Evolutionary conservation across 2,113 vertebrate genomes (phyloP).

Genomic region (Stigmatopora argus): DNA sequence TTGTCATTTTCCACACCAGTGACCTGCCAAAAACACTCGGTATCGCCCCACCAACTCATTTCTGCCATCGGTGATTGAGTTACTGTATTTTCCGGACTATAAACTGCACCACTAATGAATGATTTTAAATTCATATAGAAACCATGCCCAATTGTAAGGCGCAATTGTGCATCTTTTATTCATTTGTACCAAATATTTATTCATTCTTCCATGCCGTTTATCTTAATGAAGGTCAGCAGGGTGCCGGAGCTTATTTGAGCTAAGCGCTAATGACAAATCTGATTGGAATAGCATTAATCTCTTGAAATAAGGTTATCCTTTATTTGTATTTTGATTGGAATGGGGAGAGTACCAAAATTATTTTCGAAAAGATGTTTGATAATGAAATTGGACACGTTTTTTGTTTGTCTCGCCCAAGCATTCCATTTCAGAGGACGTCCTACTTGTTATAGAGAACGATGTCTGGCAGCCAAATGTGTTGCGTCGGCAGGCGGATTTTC

Average conservation of each 20-base stretch:
- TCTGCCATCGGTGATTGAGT: too few species aligned
- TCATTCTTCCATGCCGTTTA: too few species aligned
- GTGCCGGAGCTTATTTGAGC: too few species aligned
- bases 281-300: neutral
- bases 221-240: too few species aligned
- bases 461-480: constrained; percentile 77
- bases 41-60: too few species aligned
- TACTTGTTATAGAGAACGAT: constrained; percentile 80
- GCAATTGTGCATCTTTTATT: too few species aligned
- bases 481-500: constrained; percentile 72
- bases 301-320: constrained; percentile 9
- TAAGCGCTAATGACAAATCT: rapidly evolving
- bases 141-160: too few species aligned
- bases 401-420: constrained; percentile 12
- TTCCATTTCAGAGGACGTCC: constrained; percentile 1
- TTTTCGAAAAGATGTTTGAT: constrained; percentile 17
- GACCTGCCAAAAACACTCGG: neutral
- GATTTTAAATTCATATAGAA: too few species aligned
- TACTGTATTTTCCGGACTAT: too few species aligned
- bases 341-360: constrained; percentile 16
- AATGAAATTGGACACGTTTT: constrained; percentile 10
- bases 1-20: neutral
- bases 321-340: constrained; percentile 1
- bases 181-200: too few species aligned
- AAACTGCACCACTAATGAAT: too few species aligned